Evolutionary conservation across 2,797 vertebrate genomes (phyloP).

Genomic region (Pseudocheirus occidentalis): DNA sequence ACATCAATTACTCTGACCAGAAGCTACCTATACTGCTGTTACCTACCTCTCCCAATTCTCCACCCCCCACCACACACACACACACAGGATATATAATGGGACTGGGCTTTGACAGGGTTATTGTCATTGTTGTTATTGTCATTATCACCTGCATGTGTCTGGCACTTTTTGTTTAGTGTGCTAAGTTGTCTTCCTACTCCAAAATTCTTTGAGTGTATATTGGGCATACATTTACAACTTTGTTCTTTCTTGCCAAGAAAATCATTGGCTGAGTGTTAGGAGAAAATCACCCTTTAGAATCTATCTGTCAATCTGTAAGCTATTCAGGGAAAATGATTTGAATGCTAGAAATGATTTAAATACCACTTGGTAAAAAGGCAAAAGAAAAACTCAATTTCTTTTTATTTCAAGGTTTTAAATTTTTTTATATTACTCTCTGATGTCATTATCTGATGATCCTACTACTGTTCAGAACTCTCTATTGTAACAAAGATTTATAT

Average conservation of each 20-base stretch:
- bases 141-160: not conserved
- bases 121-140: not conserved
- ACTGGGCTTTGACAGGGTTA: not conserved
- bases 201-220: not conserved
- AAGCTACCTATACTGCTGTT: not conserved
- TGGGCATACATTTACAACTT: constrained; percentile 8
- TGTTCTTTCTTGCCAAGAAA: constrained; percentile 50
- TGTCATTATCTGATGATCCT: not conserved
- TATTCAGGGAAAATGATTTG: constrained; percentile 61
- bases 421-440: not conserved
- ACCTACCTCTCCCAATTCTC: not conserved
- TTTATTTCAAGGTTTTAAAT: not conserved
- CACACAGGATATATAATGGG: not conserved
- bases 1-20: not conserved
- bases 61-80: too few species aligned
- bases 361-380: constrained; percentile 42
- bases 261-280: constrained; percentile 59
- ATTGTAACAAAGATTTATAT: not conserved
- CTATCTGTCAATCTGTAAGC: constrained; percentile 65
- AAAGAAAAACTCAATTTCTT: not conserved
- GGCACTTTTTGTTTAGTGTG: not conserved
- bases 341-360: constrained; percentile 51
- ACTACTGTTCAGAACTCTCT: not conserved
- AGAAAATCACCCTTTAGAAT: constrained; percentile 67
- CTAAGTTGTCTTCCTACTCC: not conserved